Evolutionary conservation across 1,140 invertebrate genomes (phyloP).

Genomic region (Drosophila sucinea): DNA sequence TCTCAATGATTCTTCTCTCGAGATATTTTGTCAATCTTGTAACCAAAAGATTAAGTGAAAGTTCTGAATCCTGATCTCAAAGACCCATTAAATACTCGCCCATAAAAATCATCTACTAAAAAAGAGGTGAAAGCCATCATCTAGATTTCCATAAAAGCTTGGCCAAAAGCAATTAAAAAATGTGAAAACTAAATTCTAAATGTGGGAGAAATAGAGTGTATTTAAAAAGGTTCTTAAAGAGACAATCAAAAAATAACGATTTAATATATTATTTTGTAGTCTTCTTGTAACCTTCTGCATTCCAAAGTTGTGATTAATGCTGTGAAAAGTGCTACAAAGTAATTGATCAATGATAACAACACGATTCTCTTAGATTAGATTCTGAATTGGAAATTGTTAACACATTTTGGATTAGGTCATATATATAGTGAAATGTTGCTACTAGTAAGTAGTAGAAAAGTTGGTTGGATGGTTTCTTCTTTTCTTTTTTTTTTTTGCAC

Average conservation of each 20-base stretch:
- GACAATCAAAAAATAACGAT: too few relatives aligned
- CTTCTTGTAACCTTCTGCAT: not conserved
- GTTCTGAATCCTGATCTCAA: not conserved
- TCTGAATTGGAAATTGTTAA: slow-evolving; percentile 2
- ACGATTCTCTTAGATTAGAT: slow-evolving; percentile 2
- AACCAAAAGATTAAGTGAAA: not conserved
- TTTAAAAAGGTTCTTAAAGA: too few relatives aligned
- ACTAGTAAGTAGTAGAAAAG: too few relatives aligned
- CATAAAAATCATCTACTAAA: too few relatives aligned
- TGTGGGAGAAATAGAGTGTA: too few relatives aligned
- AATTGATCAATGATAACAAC: not conserved
- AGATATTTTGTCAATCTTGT: too few relatives aligned
- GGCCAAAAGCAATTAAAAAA: not conserved
- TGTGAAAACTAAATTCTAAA: not conserved
- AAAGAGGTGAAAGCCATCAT: too few relatives aligned
- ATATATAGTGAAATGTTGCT: too few relatives aligned
- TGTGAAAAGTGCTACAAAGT: not conserved
- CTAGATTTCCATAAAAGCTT: too few relatives aligned
- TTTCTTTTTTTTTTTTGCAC: slow-evolving; percentile 16
- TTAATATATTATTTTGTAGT: too few relatives aligned
- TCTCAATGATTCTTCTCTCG: too few relatives aligned
- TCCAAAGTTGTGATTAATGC: not conserved
- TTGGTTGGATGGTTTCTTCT: slow-evolving; percentile 32
- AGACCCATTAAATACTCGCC: too few relatives aligned
- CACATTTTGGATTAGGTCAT: slow-evolving; percentile 26